Evolutionary conservation across 2,797 vertebrate species (phyloP).

Genomic region (Apodemus agrarius): DNA sequence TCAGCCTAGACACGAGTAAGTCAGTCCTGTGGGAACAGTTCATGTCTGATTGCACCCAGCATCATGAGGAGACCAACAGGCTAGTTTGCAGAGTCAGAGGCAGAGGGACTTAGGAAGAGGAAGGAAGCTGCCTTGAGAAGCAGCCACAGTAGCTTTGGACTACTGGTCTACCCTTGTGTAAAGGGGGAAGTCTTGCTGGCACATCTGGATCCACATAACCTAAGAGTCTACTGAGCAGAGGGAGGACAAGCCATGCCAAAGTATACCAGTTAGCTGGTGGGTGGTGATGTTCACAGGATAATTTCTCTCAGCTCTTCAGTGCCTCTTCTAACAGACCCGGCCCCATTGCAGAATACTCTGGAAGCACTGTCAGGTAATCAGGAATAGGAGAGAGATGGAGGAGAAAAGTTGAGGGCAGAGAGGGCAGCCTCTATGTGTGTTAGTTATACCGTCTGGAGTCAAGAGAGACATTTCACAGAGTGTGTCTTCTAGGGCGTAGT

Average conservation of each 20-base stretch:
- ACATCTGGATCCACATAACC: not conserved
- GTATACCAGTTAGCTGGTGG: accelerated
- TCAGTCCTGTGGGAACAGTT: not conserved
- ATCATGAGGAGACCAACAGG: not conserved
- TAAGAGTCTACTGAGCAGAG: not conserved
- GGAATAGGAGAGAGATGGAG: not conserved
- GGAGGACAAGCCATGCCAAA: not conserved
- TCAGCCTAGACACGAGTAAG: not conserved
- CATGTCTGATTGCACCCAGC: not conserved
- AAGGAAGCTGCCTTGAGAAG: accelerated
- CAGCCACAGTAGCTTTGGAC: not conserved
- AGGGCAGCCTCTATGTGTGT: not conserved
- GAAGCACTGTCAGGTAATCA: not conserved
- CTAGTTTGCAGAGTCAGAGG: not conserved
- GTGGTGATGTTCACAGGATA: not conserved
- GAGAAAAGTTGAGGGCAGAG: not conserved
- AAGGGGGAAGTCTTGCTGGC: too few species aligned
- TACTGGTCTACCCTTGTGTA: not conserved
- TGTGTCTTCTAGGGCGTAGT: not conserved
- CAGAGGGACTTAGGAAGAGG: not conserved
- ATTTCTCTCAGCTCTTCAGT: not conserved
- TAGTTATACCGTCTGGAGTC: not conserved
- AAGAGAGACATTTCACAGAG: not conserved
- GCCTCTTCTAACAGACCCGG: not conserved
- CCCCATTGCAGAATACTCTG: not conserved